Evolutionary conservation across 2,888 invertebrate genomes (phyloP).

Genomic region (Escarpia spicata): DNA sequence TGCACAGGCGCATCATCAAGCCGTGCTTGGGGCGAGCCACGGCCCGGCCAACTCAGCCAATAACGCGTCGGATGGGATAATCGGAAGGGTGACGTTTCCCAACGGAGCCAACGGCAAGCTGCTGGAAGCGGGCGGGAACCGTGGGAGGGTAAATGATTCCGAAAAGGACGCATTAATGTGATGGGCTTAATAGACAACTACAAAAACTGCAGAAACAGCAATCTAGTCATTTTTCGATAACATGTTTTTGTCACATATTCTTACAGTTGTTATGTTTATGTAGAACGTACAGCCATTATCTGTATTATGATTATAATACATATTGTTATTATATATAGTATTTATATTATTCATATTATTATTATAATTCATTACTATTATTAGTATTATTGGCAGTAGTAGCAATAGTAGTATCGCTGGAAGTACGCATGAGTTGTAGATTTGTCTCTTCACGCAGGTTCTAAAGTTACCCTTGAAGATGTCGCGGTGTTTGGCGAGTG

Average conservation of each 20-base stretch:
- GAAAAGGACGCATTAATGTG: background rate
- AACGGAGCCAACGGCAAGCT: background rate
- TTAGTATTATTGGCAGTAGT: background rate
- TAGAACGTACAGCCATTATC: background rate
- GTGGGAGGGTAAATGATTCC: background rate
- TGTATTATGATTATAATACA: constrained; percentile 22
- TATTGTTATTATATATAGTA: constrained; percentile 24
- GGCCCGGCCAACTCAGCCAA: background rate
- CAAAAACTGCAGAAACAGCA: too few species aligned
- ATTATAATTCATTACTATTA: background rate
- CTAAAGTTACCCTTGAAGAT: too few species aligned
- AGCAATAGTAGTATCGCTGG: background rate
- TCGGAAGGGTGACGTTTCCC: background rate
- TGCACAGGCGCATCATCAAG: background rate
- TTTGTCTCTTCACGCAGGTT: background rate
- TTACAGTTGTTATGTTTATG: constrained; percentile 22
- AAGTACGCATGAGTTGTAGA: background rate
- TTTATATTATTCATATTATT: constrained; percentile 21
- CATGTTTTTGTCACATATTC: background rate
- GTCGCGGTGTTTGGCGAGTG: too few species aligned
- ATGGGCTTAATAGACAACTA: background rate
- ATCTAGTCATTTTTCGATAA: background rate
- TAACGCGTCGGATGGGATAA: background rate
- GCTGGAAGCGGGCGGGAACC: background rate
- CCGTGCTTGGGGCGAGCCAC: background rate